Evolutionary conservation across 2,113 vertebrate species (phyloP).

Genomic region (Catharus minimus): DNA sequence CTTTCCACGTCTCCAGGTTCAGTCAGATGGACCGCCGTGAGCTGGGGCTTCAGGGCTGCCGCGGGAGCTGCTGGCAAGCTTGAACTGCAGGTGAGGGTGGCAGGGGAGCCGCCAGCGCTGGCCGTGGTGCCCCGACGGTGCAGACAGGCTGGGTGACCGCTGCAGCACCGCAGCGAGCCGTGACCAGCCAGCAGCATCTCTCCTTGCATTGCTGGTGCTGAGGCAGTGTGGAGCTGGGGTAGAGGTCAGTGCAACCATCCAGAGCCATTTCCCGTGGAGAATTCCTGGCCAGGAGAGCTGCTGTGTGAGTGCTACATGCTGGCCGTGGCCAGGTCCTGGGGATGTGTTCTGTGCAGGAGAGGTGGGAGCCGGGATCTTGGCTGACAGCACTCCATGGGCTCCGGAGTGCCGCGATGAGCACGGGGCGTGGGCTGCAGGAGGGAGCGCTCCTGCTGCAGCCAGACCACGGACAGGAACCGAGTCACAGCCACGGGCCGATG

Average conservation of each 20-base stretch:
- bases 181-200: not conserved
- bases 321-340: not conserved
- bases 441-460: not conserved
- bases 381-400: not conserved
- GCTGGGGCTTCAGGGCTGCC: not conserved
- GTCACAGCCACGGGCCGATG: not conserved
- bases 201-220: slow-evolving; percentile 57
- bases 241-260: not conserved
- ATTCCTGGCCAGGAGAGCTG: not conserved
- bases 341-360: not conserved
- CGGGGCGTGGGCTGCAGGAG: not conserved
- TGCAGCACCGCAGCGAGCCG: not conserved
- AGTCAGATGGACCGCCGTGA: not conserved
- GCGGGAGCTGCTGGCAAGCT: not conserved
- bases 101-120: not conserved
- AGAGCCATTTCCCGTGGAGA: not conserved
- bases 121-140: not conserved
- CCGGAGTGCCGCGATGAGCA: not conserved
- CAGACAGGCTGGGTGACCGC: not conserved
- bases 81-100: not conserved
- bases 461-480: not conserved
- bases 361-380: not conserved
- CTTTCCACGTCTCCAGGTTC: not conserved
- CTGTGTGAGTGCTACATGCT: slow-evolving; percentile 11
- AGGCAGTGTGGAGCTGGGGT: slow-evolving; percentile 48